Evolutionary conservation across 1,140 invertebrate species (phyloP), one percentile per base, ranked within the genome.

Genomic region (Solen grandis): DNA sequence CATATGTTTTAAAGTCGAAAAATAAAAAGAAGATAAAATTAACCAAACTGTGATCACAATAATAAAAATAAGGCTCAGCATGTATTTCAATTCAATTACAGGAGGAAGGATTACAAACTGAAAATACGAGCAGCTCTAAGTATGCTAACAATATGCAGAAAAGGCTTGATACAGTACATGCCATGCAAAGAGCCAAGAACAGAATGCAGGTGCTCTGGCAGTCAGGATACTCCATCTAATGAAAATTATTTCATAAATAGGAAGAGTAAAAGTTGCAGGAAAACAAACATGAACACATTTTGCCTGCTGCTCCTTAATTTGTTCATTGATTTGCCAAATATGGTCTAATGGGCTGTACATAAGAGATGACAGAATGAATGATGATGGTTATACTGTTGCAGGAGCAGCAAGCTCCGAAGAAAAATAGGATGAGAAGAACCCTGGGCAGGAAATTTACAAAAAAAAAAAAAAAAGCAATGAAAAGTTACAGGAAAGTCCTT

Each of bases 331-430:
- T 33, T 66, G 52, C 50, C 69, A 55, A 55, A 38, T 72, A 36
- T 72, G 69, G 69, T 41, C 31, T 38, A 35, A 22, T 54, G 41
- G 69, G 69, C 29, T 33, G n/a, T 33, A 54, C 33, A 72, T 19
- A 33, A 38, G 55, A 35, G 4, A 66, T 35, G 35, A n/a, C 10
- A 35, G 27, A 36, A 57, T 54, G 35, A 13, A 41, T 57, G 29
- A 65, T 46, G 41, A 46, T 10, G 41, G 41, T 10, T 10, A 52
- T 66, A 35, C 41, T 22, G n/a, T 16, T 14, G 19, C n/a, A 65
- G 74, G 74, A 77, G 74, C 74, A 77, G 74, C 74, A 77, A 77
- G 74, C 74, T 77, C 74, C 74, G 33, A 41, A 57, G 36, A 33
- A 33, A 16, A 77, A 50, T 55, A 29, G n/a, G 29, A 16, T 4